phyloP scores from a whole-genome alignment of 2,113 vertebrate genomes.

The Apaloderma vittatum region DNA sequence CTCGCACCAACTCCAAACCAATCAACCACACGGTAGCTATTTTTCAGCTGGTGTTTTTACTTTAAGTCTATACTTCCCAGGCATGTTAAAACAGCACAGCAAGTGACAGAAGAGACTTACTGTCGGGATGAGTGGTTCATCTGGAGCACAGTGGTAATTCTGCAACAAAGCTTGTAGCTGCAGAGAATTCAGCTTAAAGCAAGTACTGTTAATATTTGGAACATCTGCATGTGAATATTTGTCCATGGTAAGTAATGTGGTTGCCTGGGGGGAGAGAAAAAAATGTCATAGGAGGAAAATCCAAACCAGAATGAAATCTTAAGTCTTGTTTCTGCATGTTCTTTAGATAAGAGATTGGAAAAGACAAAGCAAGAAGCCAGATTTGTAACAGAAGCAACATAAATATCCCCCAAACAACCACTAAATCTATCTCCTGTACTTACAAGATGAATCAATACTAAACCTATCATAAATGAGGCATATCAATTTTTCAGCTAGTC shows the following conservation, averaged over 20 bases:
- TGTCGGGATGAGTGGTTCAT: constrained; percentile 94
- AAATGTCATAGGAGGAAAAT: background rate
- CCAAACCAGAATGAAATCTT: background rate
- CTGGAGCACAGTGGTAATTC: constrained; percentile 97
- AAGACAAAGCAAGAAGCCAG: background rate
- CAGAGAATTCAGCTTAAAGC: constrained; percentile 97
- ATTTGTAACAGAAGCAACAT: background rate
- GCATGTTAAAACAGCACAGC: background rate
- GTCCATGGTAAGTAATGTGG: constrained; percentile 97
- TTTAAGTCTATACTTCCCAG: background rate
- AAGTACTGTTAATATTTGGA: constrained; percentile 94
- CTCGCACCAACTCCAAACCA: background rate
- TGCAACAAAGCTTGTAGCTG: constrained; percentile 94
- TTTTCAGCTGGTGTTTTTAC: background rate
- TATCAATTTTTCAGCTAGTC: background rate
- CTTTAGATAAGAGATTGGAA: background rate
- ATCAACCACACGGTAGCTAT: background rate
- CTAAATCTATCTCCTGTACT: background rate
- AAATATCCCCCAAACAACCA: background rate
- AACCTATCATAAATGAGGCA: background rate
- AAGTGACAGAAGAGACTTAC: constrained; percentile 75
- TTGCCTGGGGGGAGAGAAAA: constrained; percentile 81
- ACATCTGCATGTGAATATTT: constrained; percentile 94
- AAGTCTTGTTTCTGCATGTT: background rate
- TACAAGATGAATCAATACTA: background rate